Evolutionary conservation across 2,797 vertebrate species (phyloP).

Genomic region (Scolopax rusticola): DNA sequence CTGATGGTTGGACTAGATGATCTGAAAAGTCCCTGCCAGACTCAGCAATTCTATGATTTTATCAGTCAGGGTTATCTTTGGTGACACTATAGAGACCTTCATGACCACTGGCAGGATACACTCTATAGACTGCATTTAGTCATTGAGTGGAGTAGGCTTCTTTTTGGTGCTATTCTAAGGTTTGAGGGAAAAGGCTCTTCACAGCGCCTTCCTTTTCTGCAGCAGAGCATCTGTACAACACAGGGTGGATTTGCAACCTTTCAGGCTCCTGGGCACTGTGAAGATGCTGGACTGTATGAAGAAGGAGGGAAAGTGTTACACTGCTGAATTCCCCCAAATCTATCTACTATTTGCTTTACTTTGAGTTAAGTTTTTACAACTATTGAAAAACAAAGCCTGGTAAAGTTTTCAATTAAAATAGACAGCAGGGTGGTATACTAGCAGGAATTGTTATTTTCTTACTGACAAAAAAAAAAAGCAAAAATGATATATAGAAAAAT

Average conservation of each 20-base stretch:
- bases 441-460: conserved; percentile 46
- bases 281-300: neutral
- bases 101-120: neutral
- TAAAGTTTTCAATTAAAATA: conserved; percentile 68
- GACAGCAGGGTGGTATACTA: conserved; percentile 22
- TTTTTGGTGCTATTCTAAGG: neutral
- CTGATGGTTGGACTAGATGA: too few species aligned
- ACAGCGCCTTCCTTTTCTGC: neutral
- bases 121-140: neutral
- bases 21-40: too few species aligned
- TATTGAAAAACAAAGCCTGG: conserved; percentile 47
- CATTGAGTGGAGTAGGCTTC: neutral
- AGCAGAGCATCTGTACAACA: neutral
- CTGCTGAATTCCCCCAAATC: neutral
- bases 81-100: neutral
- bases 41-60: too few species aligned
- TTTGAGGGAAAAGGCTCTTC: neutral
- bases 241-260: neutral
- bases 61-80: neutral
- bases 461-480: neutral
- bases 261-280: neutral
- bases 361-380: conserved; percentile 42
- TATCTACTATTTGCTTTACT: conserved; percentile 40
- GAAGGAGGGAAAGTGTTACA: neutral
- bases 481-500: conserved; percentile 42